A percentile compares a stretch with the other conserved stretches of the same genome.
These are phyloP conservation scores for Artemia sinica DNA, from an alignment of 2,888 invertebrate genomes.

Conservation along the genomic window DNA sequence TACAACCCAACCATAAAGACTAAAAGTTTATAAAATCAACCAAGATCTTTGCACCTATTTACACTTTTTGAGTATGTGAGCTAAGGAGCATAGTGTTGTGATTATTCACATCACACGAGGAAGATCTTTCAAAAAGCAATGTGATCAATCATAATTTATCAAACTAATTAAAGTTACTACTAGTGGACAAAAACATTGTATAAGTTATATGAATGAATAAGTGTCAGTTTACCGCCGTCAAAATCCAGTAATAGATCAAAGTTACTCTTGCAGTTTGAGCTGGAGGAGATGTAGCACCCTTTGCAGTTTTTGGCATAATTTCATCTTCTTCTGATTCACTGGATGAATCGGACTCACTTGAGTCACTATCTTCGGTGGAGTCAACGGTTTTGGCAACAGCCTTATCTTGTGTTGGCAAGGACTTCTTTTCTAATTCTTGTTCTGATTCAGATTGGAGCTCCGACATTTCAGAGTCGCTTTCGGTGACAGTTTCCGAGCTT, in stretches of 20 bases:
- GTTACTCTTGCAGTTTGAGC: constrained; percentile 40
- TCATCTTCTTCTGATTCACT: constrained; percentile 24
- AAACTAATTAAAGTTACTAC: too few relatives aligned
- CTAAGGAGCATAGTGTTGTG: too few relatives aligned
- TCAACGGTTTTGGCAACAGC: too few relatives aligned
- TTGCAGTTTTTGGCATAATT: constrained; percentile 24
- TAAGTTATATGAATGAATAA: neutral
- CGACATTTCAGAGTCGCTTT: constrained; percentile 26
- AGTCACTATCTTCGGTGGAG: constrained; percentile 13
- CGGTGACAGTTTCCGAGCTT: constrained; percentile 43
- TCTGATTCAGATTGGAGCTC: constrained; percentile 28
- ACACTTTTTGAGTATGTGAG: too few relatives aligned
- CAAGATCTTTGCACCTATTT: too few relatives aligned
- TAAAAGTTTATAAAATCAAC: too few relatives aligned
- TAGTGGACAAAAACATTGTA: too few relatives aligned
- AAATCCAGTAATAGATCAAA: constrained; percentile 66
- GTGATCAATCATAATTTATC: too few relatives aligned
- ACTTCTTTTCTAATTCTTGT: constrained; percentile 24
- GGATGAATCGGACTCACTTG: constrained; percentile 21
- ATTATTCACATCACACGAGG: too few relatives aligned
- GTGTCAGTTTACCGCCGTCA: constrained; percentile 42
- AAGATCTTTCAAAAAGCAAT: too few relatives aligned
- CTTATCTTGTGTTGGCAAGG: constrained; percentile 28
- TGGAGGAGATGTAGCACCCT: constrained; percentile 24
- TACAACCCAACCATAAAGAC: too few relatives aligned